phyloP scores from a whole-genome alignment of 2,797 vertebrate species.

The Sebastolobus altivelis region DNA sequence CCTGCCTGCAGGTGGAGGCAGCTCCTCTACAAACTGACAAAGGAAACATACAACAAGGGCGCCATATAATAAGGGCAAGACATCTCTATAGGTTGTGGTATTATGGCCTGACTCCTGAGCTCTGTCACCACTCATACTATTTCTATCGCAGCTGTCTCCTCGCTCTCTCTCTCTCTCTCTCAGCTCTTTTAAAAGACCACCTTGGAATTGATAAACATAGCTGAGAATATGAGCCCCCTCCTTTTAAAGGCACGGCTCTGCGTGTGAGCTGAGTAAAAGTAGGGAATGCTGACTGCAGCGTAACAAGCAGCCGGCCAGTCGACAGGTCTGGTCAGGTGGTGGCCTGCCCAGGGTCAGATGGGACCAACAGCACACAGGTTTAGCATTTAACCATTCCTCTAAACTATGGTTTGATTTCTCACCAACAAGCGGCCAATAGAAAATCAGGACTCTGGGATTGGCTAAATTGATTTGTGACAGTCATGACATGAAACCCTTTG shows the following conservation, averaged over 20 bases:
- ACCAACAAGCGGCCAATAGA: slow-evolving; percentile 7
- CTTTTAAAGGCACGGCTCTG: slow-evolving; percentile 85
- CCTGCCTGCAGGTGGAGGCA: slow-evolving; percentile 62
- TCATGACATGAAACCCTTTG: not conserved
- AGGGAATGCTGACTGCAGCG: slow-evolving; percentile 83
- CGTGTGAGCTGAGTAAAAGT: slow-evolving; percentile 62
- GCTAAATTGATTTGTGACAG: not conserved
- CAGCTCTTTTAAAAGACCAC: slow-evolving; percentile 78
- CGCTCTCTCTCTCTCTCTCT: slow-evolving; percentile 17
- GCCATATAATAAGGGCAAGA: slow-evolving; percentile 46
- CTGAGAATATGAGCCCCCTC: slow-evolving; percentile 85
- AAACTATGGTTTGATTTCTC: not conserved
- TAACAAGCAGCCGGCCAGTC: slow-evolving; percentile 67
- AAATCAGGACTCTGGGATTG: not conserved
- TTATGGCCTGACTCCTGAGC: slow-evolving; percentile 65
- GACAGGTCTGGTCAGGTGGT: slow-evolving; percentile 20
- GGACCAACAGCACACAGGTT: slow-evolving; percentile 13
- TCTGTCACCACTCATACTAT: slow-evolving; percentile 69
- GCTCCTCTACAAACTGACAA: slow-evolving; percentile 28
- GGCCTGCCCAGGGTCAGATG: not conserved
- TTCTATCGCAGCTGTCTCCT: slow-evolving; percentile 79
- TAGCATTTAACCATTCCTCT: not conserved
- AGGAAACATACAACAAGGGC: slow-evolving; percentile 27
- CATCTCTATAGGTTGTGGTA: slow-evolving; percentile 55
- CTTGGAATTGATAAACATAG: slow-evolving; percentile 86